phyloP scores from a whole-genome alignment of 2,888 invertebrate genomes.

The Monopis laevigella region DNA sequence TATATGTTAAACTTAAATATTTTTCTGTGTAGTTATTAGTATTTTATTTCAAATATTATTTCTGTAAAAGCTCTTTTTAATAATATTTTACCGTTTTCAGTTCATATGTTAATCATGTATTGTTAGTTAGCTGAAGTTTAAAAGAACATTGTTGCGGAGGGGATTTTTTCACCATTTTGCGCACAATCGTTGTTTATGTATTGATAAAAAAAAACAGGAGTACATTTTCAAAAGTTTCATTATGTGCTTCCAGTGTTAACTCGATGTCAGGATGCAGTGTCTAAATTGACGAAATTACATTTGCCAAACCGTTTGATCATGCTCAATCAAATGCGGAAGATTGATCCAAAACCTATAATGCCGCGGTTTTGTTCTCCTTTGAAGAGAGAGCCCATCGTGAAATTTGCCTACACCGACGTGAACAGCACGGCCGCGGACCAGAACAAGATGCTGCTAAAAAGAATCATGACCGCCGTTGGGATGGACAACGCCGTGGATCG shows the following conservation, averaged over 20 bases:
- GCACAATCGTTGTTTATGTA: too few species aligned
- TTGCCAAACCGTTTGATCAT: slow-evolving; percentile 44
- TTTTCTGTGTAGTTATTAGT: background rate
- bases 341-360: slow-evolving; percentile 31
- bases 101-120: background rate
- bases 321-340: slow-evolving; percentile 29
- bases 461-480: slow-evolving; percentile 40
- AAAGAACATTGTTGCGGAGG: too few species aligned
- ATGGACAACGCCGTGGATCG: slow-evolving; percentile 37
- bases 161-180: too few species aligned
- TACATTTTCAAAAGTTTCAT: too few species aligned
- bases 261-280: slow-evolving; percentile 45
- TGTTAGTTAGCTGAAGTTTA: too few species aligned
- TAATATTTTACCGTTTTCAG: background rate
- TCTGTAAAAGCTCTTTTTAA: background rate
- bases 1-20: slow-evolving; percentile 9
- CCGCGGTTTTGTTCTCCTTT: slow-evolving; percentile 50
- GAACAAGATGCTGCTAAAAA: slow-evolving; percentile 48
- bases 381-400: slow-evolving; percentile 42
- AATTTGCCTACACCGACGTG: slow-evolving; percentile 44
- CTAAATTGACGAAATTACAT: slow-evolving; percentile 34
- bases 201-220: too few species aligned
- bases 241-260: slow-evolving; percentile 41
- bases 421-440: slow-evolving; percentile 26
- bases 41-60: background rate